phyloP scores from a whole-genome alignment of 2,113 vertebrate genomes.

The Nerophis lumbriciformis region DNA sequence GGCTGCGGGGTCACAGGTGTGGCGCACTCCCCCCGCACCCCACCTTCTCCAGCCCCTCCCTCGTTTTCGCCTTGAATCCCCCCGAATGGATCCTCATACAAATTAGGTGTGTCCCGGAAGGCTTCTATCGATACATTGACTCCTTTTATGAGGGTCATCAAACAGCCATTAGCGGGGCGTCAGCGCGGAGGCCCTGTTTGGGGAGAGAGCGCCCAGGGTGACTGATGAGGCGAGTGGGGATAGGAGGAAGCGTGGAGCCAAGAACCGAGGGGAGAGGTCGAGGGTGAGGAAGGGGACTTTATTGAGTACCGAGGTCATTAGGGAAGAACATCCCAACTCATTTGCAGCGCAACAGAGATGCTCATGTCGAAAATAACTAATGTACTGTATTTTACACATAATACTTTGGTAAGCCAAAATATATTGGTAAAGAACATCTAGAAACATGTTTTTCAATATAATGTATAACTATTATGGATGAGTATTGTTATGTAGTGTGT shows the following conservation, averaged over 20 bases:
- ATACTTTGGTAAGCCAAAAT: no score
- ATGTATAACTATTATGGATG: no score
- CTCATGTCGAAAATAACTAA: not conserved
- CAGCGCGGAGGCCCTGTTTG: constrained; percentile 47
- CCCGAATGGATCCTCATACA: constrained; percentile 83
- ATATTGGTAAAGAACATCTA: no score
- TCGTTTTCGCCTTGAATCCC: constrained; percentile 75
- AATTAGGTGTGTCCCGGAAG: constrained; percentile 79
- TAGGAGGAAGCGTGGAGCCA: constrained; percentile 19
- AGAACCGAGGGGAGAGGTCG: constrained; percentile 11
- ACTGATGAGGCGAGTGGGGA: constrained; percentile 77
- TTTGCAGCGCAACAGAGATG: constrained; percentile 29
- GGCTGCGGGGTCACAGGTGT: constrained; percentile 65
- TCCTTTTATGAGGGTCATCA: constrained; percentile 93
- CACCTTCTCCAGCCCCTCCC: not conserved
- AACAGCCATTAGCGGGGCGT: constrained; percentile 88
- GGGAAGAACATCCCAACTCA: constrained; percentile 43
- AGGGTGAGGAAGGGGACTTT: constrained; percentile 9
- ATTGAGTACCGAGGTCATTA: constrained; percentile 59
- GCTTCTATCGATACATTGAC: constrained; percentile 91
- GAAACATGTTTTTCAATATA: no score
- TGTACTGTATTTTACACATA: no score
- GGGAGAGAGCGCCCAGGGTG: constrained; percentile 81
- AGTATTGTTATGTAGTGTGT: no score
- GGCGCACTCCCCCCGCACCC: constrained; percentile 9